phyloP scores from a whole-genome alignment of 2,888 invertebrate species.

The Ochropacha duplaris region DNA sequence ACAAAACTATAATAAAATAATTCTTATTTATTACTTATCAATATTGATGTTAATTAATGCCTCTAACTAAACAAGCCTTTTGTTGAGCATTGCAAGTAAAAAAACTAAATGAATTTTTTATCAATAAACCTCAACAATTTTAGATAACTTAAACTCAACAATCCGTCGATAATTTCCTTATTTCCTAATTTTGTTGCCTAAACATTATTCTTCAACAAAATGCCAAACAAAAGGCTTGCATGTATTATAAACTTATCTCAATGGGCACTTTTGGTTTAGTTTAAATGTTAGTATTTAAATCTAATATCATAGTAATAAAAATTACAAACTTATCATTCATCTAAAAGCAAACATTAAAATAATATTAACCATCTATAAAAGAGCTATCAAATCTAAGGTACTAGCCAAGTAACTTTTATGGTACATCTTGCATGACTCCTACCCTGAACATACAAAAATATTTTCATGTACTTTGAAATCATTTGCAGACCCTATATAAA shows the following conservation, averaged over 20 bases:
- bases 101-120: conserved; percentile 67
- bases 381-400: conserved; percentile 78
- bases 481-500: conserved; percentile 55
- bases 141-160: conserved; percentile 80
- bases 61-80: conserved; percentile 78
- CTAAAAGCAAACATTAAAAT: conserved; percentile 80
- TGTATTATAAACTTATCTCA: conserved; percentile 80
- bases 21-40: conserved; percentile 78
- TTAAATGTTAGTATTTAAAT: conserved; percentile 80
- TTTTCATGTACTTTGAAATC: conserved; percentile 77
- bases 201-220: conserved; percentile 76
- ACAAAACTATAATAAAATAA: conserved; percentile 81
- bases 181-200: conserved; percentile 80
- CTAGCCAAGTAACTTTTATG: conserved; percentile 75
- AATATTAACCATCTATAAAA: conserved; percentile 79
- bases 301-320: conserved; percentile 79
- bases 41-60: conserved; percentile 81
- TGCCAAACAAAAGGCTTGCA: conserved; percentile 77
- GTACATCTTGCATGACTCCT: conserved; percentile 67
- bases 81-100: conserved; percentile 70
- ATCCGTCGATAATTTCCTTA: conserved; percentile 77
- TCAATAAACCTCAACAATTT: conserved; percentile 79
- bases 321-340: conserved; percentile 77
- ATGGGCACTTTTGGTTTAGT: conserved; percentile 84
- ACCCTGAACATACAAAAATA: conserved; percentile 81